Percentiles rank a stretch among this genome's conserved stretches.
Conservation (phyloP, 2,888 invertebrate genomes). For the Nephrotoma flavescens region DNA sequence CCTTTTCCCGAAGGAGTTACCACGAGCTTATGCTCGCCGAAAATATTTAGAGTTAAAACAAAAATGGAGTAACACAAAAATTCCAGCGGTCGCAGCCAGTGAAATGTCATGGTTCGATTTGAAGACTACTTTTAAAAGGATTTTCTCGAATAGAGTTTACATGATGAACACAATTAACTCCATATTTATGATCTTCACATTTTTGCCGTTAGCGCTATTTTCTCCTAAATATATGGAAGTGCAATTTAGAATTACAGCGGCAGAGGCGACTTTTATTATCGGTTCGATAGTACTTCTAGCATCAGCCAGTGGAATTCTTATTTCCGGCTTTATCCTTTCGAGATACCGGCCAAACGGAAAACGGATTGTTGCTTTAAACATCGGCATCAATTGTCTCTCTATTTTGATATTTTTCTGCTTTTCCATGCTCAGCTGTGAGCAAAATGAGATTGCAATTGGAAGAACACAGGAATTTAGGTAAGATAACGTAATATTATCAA, state of each 20-base stretch:
- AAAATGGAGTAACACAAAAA: background rate
- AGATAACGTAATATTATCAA: background rate
- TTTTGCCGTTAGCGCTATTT: background rate
- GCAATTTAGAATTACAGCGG: background rate
- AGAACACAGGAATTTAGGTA: background rate
- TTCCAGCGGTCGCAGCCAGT: background rate
- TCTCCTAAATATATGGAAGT: background rate
- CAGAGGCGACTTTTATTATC: background rate
- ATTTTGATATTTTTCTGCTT: background rate
- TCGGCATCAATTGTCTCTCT: background rate
- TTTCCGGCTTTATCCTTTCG: background rate
- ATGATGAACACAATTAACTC: background rate
- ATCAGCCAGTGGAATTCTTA: background rate
- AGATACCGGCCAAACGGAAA: background rate
- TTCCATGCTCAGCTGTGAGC: background rate
- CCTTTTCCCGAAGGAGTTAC: slow-evolving; percentile 44
- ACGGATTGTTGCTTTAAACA: background rate
- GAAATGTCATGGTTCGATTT: background rate
- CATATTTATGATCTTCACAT: background rate
- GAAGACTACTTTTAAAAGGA: background rate
- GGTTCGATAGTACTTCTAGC: background rate
- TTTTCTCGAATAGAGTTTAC: background rate
- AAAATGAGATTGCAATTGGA: background rate
- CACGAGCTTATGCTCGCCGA: slow-evolving; percentile 37
- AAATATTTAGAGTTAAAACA: slow-evolving; percentile 12